Conservation (phyloP, 1,140 invertebrate species). For the Pantala flavescens region DNA sequence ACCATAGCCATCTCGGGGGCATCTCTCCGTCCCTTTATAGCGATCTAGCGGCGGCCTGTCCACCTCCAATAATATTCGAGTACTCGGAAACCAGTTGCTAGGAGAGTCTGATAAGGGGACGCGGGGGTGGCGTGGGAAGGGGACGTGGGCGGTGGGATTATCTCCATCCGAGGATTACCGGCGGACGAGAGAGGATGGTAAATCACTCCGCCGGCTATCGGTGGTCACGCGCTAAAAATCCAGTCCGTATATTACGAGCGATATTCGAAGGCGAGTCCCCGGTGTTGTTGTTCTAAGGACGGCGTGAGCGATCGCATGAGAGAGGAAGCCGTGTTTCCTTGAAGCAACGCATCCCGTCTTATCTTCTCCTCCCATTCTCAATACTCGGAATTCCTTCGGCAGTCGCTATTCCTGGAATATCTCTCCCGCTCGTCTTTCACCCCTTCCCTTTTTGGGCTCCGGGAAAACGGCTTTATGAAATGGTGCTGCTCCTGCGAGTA, state of each 20-base stretch:
- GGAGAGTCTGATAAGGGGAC: neutral
- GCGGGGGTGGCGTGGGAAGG: neutral
- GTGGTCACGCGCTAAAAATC: neutral
- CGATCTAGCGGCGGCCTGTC: neutral
- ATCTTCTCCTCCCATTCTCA: neutral
- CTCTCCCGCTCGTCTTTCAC: neutral
- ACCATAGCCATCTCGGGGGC: neutral
- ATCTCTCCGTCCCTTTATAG: neutral
- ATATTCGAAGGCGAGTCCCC: neutral
- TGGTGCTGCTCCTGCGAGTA: too few relatives aligned
- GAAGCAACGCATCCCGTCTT: neutral
- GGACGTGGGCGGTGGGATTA: neutral
- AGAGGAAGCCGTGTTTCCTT: neutral
- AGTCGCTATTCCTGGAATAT: neutral
- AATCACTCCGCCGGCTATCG: neutral
- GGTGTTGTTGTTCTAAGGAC: neutral
- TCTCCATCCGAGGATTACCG: neutral
- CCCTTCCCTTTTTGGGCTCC: neutral
- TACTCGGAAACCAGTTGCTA: neutral
- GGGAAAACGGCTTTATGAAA: too few relatives aligned
- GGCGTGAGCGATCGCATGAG: neutral
- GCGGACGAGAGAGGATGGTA: neutral
- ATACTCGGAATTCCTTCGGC: neutral
- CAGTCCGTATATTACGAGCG: slow-evolving; percentile 4
- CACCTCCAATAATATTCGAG: neutral